These are phyloP conservation scores for Himalopsyche kuldschensis DNA, from an alignment of 2,888 invertebrate species.

Conservation along the genomic window DNA sequence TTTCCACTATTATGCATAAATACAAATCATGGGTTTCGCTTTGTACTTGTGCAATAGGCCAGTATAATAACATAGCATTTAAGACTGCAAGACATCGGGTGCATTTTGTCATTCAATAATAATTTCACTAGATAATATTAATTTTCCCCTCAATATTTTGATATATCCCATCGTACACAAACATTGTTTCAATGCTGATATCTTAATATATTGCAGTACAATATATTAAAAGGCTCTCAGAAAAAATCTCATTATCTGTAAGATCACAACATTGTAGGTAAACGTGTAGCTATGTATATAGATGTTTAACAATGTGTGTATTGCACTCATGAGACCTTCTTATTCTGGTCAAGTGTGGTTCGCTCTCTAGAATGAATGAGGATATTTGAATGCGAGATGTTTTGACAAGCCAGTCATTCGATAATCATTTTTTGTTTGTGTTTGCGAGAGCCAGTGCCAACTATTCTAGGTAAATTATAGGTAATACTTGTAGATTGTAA, in stretches of 20 bases:
- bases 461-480: constrained; percentile 45
- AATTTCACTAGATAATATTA: constrained; percentile 15
- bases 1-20: constrained; percentile 31
- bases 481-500: constrained; percentile 52
- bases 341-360: constrained; percentile 40
- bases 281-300: constrained; percentile 41
- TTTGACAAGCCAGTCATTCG: constrained; percentile 35
- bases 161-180: constrained; percentile 20
- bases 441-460: constrained; percentile 52
- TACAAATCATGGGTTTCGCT: constrained; percentile 35
- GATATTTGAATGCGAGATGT: constrained; percentile 16
- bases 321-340: constrained; percentile 37
- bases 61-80: constrained; percentile 38
- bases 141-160: constrained; percentile 10
- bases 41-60: constrained; percentile 38
- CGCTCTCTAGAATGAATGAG: constrained; percentile 39
- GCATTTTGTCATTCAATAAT: constrained; percentile 32
- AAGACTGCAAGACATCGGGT: constrained; percentile 39
- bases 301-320: constrained; percentile 35
- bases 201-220: constrained; percentile 7
- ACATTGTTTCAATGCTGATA: constrained; percentile 13
- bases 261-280: constrained; percentile 36
- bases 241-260: constrained; percentile 34
- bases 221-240: constrained; percentile 21
- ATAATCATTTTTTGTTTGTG: constrained; percentile 38